These are phyloP conservation scores for Neosalanx taihuensis DNA, from an alignment of 2,797 vertebrate genomes.

Conservation along the genomic window DNA sequence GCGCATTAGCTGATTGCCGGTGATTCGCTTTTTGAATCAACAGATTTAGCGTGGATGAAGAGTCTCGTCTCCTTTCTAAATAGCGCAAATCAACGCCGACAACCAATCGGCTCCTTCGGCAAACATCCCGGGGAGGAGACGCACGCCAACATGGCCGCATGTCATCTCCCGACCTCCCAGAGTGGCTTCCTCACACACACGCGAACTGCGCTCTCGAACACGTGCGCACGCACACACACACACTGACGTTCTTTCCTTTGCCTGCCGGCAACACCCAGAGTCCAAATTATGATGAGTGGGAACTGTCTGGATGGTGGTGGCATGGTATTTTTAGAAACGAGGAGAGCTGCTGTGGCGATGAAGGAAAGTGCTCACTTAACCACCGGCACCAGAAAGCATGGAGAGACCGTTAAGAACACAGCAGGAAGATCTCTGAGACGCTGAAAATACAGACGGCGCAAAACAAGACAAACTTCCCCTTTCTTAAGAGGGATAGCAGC, in stretches of 20 bases:
- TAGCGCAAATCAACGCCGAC: not conserved
- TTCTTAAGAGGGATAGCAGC: not conserved
- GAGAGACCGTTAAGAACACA: not conserved
- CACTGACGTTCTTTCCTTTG: not conserved
- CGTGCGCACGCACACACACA: not conserved
- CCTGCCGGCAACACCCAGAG: not conserved
- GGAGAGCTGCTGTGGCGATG: not conserved
- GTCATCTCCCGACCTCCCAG: no score
- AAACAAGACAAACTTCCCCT: not conserved
- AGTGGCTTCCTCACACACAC: no score
- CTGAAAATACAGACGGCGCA: no score
- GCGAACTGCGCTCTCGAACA: no score
- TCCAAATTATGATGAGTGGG: not conserved
- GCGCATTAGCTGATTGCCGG: not conserved
- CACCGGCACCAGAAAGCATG: not conserved
- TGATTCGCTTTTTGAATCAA: not conserved
- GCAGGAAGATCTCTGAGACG: not conserved
- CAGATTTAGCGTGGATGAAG: not conserved
- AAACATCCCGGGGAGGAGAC: not conserved
- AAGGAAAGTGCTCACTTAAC: not conserved
- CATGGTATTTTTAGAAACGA: not conserved
- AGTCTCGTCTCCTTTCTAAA: not conserved
- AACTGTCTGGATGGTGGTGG: not conserved
- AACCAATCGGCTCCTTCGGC: not conserved
- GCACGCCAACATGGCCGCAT: no score